Conservation (phyloP, 2,888 invertebrate genomes). For the Phaonia tiefii region DNA sequence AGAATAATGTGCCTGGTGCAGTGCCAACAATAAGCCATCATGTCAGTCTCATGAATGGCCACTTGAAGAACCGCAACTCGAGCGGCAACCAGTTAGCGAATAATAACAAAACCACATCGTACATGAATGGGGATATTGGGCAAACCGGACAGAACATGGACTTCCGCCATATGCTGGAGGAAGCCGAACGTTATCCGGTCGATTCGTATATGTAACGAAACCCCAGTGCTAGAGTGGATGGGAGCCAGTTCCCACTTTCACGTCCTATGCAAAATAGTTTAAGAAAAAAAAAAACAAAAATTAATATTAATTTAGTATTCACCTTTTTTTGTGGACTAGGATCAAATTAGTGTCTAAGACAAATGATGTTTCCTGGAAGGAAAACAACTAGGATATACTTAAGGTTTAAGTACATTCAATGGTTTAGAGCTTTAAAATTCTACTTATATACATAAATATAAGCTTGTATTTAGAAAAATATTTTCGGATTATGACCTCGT, state of each 20-base stretch:
- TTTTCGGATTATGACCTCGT: slow-evolving; percentile 23
- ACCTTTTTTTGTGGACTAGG: background rate
- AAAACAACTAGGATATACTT: slow-evolving; percentile 12
- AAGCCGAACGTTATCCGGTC: slow-evolving; percentile 79
- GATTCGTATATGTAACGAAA: slow-evolving; percentile 77
- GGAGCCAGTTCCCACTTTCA: background rate
- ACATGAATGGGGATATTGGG: slow-evolving; percentile 76
- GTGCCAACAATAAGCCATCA: slow-evolving; percentile 81
- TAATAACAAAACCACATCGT: slow-evolving; percentile 65
- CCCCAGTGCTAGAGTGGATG: background rate
- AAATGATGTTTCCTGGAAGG: background rate
- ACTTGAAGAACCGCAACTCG: slow-evolving; percentile 75
- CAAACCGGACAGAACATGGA: slow-evolving; percentile 75
- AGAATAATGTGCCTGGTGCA: slow-evolving; percentile 79
- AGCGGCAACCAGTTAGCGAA: slow-evolving; percentile 67
- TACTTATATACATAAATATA: background rate
- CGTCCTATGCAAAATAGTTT: background rate
- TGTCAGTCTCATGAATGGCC: slow-evolving; percentile 80
- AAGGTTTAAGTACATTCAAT: slow-evolving; percentile 28
- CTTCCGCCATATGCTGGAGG: slow-evolving; percentile 79
- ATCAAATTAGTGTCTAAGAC: background rate
- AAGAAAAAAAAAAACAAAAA: background rate
- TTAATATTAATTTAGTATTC: background rate
- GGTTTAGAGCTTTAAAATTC: slow-evolving; percentile 61
- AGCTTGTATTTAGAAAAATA: slow-evolving; percentile 21